Evolutionary conservation across 2,888 invertebrate genomes (phyloP), one percentile per base, ranked within the genome.

Genomic region (Rotaria macrura): DNA sequence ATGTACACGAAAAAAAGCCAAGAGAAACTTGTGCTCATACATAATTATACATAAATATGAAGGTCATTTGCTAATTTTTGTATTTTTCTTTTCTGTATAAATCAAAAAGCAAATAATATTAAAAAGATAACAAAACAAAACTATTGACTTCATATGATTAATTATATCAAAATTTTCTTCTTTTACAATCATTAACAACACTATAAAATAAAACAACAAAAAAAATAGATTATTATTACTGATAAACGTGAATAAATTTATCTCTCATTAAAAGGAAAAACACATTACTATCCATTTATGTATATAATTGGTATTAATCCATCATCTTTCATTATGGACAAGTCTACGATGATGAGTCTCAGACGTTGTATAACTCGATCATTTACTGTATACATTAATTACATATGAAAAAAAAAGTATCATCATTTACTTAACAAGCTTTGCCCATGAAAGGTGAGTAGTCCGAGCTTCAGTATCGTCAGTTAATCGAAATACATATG

Each of bases 311-410:
- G 65, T 29, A 29, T 65, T 29, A 65, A 65, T 65, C 65, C 34
- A 65, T 65, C 65, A 29, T 65, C 34, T 34, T 65, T 34, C 17
- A 2, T 34, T 65, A 34, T 65, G 29, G 65, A 65, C 65, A 65
- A 65, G 34, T 34, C 14, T 65, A 65, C 17, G 29, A 65, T 29
- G n/a, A 57, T n/a, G 17, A 29, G 29, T 65, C 34, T 65, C 10
- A 65, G 1, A 34, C 4, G 34, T 65, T 65, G 65, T 65, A 34
- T 65, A 65, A 65, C 65, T 65, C 34, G 65, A 65, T 65, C 34
- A 65, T 65, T 65, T 65, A 65, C 65, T 65, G 29, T 65, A 14
- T 65, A 34, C 65, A 65, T 65, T 65, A 65, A 65, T 65, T 65
- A 34, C 9, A 34, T 34, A 65, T 12, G 5, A 65, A 65, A 65